Conservation (phyloP, 2,113 vertebrate species). For the Taxidea taxus region DNA sequence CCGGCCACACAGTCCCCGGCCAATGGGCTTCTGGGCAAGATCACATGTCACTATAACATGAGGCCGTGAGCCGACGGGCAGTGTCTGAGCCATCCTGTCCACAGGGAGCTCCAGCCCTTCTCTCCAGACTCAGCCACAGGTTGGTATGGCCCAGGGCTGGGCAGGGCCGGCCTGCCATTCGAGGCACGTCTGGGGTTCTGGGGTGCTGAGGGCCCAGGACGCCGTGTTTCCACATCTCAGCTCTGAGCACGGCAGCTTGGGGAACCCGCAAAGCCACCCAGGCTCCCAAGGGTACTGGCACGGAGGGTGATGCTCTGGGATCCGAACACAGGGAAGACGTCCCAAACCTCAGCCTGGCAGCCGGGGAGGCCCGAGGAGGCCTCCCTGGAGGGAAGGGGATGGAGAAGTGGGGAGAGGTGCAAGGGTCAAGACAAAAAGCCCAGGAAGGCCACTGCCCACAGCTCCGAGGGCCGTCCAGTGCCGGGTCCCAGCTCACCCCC, state of each 20-base stretch:
- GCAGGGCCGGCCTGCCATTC: background rate
- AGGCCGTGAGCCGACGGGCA: slow-evolving; percentile 80
- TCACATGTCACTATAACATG: slow-evolving; percentile 92
- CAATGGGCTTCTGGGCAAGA: slow-evolving; percentile 87
- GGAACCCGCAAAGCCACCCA: background rate
- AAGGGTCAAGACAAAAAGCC: background rate
- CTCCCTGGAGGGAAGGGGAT: background rate
- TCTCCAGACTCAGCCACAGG: slow-evolving; percentile 82
- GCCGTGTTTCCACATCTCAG: accelerated
- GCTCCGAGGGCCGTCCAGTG: background rate
- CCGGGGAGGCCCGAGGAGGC: accelerated
- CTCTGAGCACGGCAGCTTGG: too few species aligned
- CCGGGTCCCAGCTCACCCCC: background rate
- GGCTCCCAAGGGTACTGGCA: accelerated
- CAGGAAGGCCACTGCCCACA: background rate
- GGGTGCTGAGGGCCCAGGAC: accelerated
- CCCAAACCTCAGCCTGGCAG: too few species aligned
- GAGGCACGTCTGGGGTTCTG: accelerated
- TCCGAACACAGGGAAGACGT: background rate
- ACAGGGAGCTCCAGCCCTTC: slow-evolving; percentile 82
- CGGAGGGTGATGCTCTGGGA: accelerated
- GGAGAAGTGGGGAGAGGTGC: too few species aligned
- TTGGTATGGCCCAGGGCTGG: slow-evolving; percentile 73
- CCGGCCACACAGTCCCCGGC: slow-evolving; percentile 76
- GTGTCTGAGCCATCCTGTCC: slow-evolving; percentile 81